Evolutionary conservation across 2,888 invertebrate species (phyloP).

Genomic region (Pterostichus niger): DNA sequence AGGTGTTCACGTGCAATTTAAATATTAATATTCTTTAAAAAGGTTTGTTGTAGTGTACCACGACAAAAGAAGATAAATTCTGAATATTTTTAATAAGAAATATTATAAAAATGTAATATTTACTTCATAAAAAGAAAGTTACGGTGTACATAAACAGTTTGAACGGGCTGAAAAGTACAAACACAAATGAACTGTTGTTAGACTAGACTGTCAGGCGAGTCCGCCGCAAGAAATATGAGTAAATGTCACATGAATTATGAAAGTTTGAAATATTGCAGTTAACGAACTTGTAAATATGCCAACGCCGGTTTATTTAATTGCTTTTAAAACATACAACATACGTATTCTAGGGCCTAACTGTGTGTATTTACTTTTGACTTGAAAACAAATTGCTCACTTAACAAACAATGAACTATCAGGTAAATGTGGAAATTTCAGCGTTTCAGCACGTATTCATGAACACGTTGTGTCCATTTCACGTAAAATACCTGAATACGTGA

Average conservation of each 20-base stretch:
- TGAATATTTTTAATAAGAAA: background rate
- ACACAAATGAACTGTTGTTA: conserved; percentile 6
- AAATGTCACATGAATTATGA: conserved; percentile 36
- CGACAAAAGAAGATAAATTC: too few relatives aligned
- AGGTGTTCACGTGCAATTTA: too few relatives aligned
- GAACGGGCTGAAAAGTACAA: background rate
- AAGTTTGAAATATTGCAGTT: conserved; percentile 41
- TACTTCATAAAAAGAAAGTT: background rate
- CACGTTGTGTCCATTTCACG: conserved; percentile 5
- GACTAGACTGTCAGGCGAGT: background rate
- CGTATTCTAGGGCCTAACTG: conserved; percentile 8
- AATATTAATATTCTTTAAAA: too few relatives aligned
- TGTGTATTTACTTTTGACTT: conserved; percentile 13
- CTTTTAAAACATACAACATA: conserved; percentile 29
- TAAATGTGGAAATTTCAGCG: conserved; percentile 30
- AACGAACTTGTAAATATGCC: conserved; percentile 30
- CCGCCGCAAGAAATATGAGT: conserved; percentile 21
- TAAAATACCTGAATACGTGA: conserved; percentile 9
- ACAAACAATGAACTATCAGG: conserved; percentile 36
- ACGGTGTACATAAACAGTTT: background rate
- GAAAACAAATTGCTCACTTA: conserved; percentile 25
- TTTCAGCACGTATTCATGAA: conserved; percentile 27
- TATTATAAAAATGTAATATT: background rate
- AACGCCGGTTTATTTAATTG: conserved; percentile 32
- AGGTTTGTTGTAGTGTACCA: too few relatives aligned